Percentiles rank a stretch among this genome's conserved stretches.
Conservation (phyloP, 2,113 vertebrate species). For the Toxotes chatareus region DNA sequence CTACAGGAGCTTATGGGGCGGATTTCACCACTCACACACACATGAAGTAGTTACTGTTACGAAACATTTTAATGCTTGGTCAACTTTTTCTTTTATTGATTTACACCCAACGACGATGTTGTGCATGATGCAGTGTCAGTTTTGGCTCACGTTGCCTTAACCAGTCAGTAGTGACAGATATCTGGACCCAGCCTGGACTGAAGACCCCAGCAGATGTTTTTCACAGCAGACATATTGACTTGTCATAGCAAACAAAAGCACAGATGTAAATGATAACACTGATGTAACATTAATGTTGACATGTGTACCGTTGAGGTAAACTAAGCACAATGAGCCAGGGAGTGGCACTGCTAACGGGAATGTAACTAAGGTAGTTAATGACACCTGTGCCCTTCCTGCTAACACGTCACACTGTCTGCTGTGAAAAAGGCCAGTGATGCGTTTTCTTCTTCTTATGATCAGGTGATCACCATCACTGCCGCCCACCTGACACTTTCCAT, state of each 20-base stretch:
- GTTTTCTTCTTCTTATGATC: no score
- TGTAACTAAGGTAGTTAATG: not conserved
- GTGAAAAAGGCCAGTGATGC: no score
- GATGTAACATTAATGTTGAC: not conserved
- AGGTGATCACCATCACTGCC: no score
- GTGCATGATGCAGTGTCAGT: not conserved
- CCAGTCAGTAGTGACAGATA: not conserved
- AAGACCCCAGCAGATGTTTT: not conserved
- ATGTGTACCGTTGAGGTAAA: not conserved
- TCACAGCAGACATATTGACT: not conserved
- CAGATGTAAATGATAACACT: constrained; percentile 3
- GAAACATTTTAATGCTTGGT: not conserved
- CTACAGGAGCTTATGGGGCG: constrained; percentile 3
- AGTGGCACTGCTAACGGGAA: not conserved
- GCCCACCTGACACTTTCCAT: not conserved
- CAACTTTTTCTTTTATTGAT: not conserved
- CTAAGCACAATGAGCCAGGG: not conserved
- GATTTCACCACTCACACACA: constrained; percentile 13
- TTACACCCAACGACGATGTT: not conserved
- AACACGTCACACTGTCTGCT: not conserved
- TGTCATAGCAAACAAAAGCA: not conserved
- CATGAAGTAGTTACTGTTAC: not conserved
- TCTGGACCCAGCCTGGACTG: constrained; percentile 1
- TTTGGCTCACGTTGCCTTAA: not conserved
- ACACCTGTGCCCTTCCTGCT: not conserved